Evolutionary conservation across 1,140 invertebrate species (phyloP), one percentile per base, ranked within the genome.

Genomic region (Wasmannia auropunctata): DNA sequence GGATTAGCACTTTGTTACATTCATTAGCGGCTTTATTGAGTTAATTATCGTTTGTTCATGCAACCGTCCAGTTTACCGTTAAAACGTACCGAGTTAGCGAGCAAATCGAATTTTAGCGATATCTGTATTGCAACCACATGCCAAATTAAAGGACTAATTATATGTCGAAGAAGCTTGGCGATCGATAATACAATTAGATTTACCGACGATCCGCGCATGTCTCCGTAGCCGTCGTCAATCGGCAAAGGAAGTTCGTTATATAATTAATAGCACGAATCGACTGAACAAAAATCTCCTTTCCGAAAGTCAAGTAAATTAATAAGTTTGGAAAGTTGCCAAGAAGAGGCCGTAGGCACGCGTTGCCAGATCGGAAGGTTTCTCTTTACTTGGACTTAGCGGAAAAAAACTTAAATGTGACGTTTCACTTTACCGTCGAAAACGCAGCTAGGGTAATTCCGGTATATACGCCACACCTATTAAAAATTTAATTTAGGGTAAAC

Each of bases 231-330:
- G 43, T 69, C 40, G 77, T 54, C 77, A 69, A 14, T 10, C 34
- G 51, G 4, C 19, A 72, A 56, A 56, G 54, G 11, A 72, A 81
- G 65, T 83, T 58, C n/a, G 40, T 25, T 69, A 72, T 69, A 72
- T 37, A 83, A 60, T 74, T 72, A 83, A 49, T 37, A 72, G 25
- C 46, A 34, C 22, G 65, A 83, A 34, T 80, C 63, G 63, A 11
- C 77, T 46, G 49, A 70, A 46, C 54, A 67, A 72, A 46, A 60
- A 60, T n/a, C 67, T 60, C 10, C 37, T 46, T 16, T 37, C 67
- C 37, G 79, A 83, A 83, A 83, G 65, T 70, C 79, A 65, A 81
- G 54, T 83, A 72, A 83, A 83, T 83, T 83, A 83, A 83, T 83
- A 83, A 83, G 79, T 83, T 83, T 83, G 51, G 54, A 28, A 74